Evolutionary conservation across 2,113 vertebrate genomes (phyloP).

Genomic region (Lonchura striata): DNA sequence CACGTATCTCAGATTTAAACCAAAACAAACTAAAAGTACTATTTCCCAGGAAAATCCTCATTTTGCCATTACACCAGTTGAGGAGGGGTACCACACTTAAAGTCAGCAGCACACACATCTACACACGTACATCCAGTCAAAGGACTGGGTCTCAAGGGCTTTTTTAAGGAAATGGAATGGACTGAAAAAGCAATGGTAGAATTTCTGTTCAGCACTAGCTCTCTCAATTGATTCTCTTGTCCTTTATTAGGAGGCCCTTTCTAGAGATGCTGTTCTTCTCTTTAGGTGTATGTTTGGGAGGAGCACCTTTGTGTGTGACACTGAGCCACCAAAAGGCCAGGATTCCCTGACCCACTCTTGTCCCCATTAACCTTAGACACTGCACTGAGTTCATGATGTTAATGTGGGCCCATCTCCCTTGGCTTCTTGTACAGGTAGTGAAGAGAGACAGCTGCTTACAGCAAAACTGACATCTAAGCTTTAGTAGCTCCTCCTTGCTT

Average conservation of each 20-base stretch:
- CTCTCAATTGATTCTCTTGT: neutral
- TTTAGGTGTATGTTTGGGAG: neutral
- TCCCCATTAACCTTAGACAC: neutral
- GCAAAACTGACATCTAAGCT: neutral
- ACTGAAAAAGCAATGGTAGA: neutral
- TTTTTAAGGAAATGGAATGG: neutral
- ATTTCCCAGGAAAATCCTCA: neutral
- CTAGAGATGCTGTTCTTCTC: neutral
- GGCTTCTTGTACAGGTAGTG: neutral
- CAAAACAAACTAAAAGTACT: neutral
- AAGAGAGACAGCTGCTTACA: neutral
- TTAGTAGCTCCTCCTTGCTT: neutral
- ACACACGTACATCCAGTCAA: neutral
- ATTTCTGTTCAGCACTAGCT: neutral
- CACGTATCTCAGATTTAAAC: neutral
- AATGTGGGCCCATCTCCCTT: neutral
- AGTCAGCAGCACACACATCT: neutral
- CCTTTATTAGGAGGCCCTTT: neutral
- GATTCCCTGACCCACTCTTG: neutral
- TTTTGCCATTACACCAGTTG: neutral
- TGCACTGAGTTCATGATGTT: neutral
- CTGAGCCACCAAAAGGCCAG: neutral
- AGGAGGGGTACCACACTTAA: neutral
- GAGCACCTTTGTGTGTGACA: neutral
- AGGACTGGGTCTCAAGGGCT: slow-evolving; percentile 34